phyloP scores from a whole-genome alignment of 1,140 invertebrate species.

The Drosophila pachea region DNA sequence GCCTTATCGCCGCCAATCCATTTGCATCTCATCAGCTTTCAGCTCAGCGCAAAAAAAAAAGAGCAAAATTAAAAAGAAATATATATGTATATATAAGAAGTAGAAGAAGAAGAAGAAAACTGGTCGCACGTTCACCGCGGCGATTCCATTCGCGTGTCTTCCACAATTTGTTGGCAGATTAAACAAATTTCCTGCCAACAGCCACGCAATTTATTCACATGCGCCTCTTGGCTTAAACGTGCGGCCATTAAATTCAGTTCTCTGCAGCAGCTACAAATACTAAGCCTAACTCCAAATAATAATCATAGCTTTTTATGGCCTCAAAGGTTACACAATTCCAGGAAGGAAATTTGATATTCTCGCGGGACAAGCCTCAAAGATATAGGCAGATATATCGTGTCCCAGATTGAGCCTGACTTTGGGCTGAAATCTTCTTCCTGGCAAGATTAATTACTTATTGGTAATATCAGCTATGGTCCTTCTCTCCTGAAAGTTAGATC shows the following conservation, averaged over 20 bases:
- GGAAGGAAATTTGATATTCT: too few species aligned
- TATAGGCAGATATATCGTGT: too few species aligned
- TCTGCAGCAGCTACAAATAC: not conserved
- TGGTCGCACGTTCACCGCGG: conserved; percentile 32
- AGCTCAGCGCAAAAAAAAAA: conserved; percentile 37
- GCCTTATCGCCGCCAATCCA: conserved; percentile 67
- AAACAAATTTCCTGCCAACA: conserved; percentile 75
- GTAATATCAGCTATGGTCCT: too few species aligned
- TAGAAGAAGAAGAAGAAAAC: conserved; percentile 9
- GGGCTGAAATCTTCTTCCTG: too few species aligned
- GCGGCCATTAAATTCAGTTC: conserved; percentile 18
- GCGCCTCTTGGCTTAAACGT: conserved; percentile 13
- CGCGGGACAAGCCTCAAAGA: too few species aligned
- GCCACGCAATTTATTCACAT: conserved; percentile 64
- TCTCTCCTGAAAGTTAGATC: too few species aligned
- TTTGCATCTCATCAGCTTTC: conserved; percentile 74
- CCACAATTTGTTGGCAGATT: conserved; percentile 73
- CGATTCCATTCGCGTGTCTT: conserved; percentile 69
- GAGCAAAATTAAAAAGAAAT: not conserved
- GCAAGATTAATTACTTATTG: too few species aligned
- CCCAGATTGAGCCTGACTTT: too few species aligned
- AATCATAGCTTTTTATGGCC: too few species aligned
- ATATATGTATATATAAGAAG: not conserved
- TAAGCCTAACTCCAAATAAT: too few species aligned
- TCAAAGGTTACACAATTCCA: too few species aligned